Evolutionary conservation across 1,140 invertebrate genomes (phyloP).

Genomic region (Helicoverpa zea): DNA sequence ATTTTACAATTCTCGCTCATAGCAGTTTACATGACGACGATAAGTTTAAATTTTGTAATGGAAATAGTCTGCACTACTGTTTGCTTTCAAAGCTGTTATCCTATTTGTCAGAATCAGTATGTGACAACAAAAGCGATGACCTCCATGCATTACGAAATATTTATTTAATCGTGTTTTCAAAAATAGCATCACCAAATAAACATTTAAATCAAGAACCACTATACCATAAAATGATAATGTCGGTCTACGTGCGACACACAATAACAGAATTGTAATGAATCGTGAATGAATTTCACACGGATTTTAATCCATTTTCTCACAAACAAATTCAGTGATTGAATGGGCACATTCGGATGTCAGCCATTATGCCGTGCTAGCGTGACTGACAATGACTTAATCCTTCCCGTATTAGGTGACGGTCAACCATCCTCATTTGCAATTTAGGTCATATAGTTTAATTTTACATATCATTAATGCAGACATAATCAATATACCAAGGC

Average conservation of each 20-base stretch:
- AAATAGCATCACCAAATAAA: slow-evolving; percentile 9
- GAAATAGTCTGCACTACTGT: slow-evolving; percentile 10
- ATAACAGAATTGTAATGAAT: slow-evolving; percentile 16
- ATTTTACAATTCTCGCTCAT: too few relatives aligned
- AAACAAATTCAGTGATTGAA: slow-evolving; percentile 17
- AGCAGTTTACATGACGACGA: too few relatives aligned
- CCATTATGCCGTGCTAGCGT: slow-evolving; percentile 48
- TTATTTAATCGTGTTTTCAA: neutral
- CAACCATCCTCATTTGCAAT: slow-evolving; percentile 48
- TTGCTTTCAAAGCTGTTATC: neutral
- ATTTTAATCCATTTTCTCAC: slow-evolving; percentile 5
- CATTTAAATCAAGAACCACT: slow-evolving; percentile 24
- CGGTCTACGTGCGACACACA: neutral
- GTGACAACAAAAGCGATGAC: neutral
- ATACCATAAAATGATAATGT: slow-evolving; percentile 11
- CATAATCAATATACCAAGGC: too few relatives aligned
- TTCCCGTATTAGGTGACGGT: slow-evolving; percentile 58
- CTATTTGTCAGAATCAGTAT: neutral
- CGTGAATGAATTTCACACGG: slow-evolving; percentile 37
- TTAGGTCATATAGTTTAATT: slow-evolving; percentile 17
- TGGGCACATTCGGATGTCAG: slow-evolving; percentile 44
- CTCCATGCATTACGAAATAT: neutral
- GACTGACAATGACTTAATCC: slow-evolving; percentile 51
- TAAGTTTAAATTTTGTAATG: neutral
- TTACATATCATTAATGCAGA: too few relatives aligned